Conservation (phyloP, 2,113 vertebrate genomes). For the Willisornis vidua region DNA sequence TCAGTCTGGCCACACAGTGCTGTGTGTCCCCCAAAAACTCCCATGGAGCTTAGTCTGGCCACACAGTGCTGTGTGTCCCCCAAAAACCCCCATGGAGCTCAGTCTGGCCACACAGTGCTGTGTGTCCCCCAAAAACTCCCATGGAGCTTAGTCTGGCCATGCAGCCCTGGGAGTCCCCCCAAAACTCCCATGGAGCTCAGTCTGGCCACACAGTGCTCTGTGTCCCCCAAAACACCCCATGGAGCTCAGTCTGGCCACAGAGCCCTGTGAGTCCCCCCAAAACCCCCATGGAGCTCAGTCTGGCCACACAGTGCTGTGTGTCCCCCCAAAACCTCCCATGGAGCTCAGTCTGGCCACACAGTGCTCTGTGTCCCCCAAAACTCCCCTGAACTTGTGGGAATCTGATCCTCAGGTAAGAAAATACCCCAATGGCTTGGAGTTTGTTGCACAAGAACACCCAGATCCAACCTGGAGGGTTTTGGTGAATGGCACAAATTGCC, state of each 20-base stretch:
- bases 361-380: too few species aligned
- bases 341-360: not conserved
- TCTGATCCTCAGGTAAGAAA: not conserved
- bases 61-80: too few species aligned
- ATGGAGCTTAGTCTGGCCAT: not conserved
- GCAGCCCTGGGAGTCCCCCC: too few species aligned
- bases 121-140: too few species aligned
- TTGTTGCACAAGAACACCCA: not conserved
- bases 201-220: too few species aligned
- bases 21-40: too few species aligned
- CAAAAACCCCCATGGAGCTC: too few species aligned
- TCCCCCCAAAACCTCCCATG: not conserved
- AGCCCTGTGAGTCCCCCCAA: not conserved
- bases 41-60: too few species aligned
- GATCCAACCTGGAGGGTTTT: not conserved
- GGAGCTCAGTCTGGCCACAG: not conserved
- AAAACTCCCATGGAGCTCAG: accelerated
- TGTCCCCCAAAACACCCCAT: not conserved
- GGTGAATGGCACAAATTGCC: not conserved
- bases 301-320: not conserved
- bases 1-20: too few species aligned
- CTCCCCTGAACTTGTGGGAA: not conserved
- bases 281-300: accelerated
- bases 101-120: too few species aligned
- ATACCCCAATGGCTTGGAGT: not conserved